phyloP scores from a whole-genome alignment of 2,797 vertebrate species.

The Pitangus sulphuratus region DNA sequence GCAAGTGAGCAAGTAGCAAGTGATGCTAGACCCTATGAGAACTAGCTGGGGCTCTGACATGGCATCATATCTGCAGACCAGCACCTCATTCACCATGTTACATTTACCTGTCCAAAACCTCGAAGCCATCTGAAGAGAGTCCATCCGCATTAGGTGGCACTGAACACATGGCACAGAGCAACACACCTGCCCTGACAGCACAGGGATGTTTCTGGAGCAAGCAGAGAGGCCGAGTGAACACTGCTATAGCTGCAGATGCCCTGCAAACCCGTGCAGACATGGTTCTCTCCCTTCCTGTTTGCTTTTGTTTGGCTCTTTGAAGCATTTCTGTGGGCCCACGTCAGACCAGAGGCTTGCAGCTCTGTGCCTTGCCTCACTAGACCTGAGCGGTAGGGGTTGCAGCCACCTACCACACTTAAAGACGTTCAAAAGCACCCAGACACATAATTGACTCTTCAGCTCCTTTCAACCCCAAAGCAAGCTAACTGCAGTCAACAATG shows the following conservation, averaged over 20 bases:
- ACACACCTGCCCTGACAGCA: not conserved
- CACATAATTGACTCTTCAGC: slow-evolving; percentile 44
- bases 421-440: slow-evolving; percentile 19
- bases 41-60: not conserved
- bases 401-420: not conserved
- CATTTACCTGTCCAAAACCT: not conserved
- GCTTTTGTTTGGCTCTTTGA: not conserved
- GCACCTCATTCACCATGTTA: not conserved
- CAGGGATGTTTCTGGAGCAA: not conserved
- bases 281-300: not conserved
- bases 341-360: not conserved
- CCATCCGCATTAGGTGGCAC: not conserved
- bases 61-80: not conserved
- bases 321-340: not conserved
- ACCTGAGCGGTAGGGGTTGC: not conserved
- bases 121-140: not conserved
- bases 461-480: slow-evolving; percentile 45
- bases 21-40: not conserved
- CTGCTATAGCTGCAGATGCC: not conserved
- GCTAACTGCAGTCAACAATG: slow-evolving; percentile 13
- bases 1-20: not conserved
- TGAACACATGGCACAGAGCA: fast-evolving
- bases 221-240: not conserved
- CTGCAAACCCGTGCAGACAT: fast-evolving
- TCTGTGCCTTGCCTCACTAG: slow-evolving; percentile 12